Evolutionary conservation across 1,140 invertebrate species (phyloP), one percentile per base, ranked within the genome.

Genomic region (Drosophila athabasca): DNA sequence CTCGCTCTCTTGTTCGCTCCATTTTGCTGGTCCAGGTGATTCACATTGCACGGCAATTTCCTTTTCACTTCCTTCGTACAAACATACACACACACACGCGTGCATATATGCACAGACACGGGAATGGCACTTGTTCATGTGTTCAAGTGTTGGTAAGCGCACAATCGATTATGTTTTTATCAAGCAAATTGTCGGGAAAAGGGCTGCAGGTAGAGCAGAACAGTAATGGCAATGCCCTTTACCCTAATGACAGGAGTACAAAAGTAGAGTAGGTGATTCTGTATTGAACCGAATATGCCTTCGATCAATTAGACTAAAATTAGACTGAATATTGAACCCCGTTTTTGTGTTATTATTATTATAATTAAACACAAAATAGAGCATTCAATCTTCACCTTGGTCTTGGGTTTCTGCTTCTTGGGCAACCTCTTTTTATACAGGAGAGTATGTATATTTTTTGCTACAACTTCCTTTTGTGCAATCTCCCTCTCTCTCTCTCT

Each of bases 381-480:
- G 31, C 31, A 31, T 31, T 9, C 9, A 39, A 39, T 11, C 17
- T 19, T 54, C 41, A 7, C 41, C 31, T 59, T n/a, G 22, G 2
- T 0, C 5, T 19, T 26, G n/a, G 44, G 17, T 55, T 65, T 66
- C 43, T 54, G 13, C 11, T 51, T 52, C 39, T 60, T 19, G 54
- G 57, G 15, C 35, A 67, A 17, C 44, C 50, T 65, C 52, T 49
- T 61, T 55, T 51, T 69, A 57, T 31, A 13, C 35, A 3, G 11
- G 11, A 39, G 3, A 39, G 35, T 39, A 39, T 39, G 35, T 2
- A 48, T 49, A 2, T 62, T 62, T 51, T 45, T 73, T 49, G 35
- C 44, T 52, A 59, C 68, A 66, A 78, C 64, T 78, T 79, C 79
- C 69, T 66, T 75, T 66, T 69, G 45, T 70, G 66, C 45, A 64